Percentiles rank a stretch among this genome's conserved stretches.
Conservation (phyloP, 2,797 vertebrate genomes). For the Thamnophis elegans region DNA sequence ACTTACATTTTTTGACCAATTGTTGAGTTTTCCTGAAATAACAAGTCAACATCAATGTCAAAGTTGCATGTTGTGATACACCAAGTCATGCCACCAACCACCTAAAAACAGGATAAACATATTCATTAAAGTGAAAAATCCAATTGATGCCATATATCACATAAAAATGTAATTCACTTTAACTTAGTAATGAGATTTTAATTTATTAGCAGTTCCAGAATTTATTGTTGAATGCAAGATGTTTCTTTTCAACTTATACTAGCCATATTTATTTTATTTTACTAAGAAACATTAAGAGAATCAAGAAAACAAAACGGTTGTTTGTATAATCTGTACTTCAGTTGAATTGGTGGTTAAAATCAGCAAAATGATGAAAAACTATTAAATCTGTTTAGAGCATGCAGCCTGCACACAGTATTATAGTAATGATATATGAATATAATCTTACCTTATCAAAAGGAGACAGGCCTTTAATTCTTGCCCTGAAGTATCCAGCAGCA, state of each 20-base stretch:
- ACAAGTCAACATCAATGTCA: constrained; percentile 93
- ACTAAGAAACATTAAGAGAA: neutral
- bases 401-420: neutral
- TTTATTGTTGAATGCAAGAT: neutral
- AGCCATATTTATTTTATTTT: neutral
- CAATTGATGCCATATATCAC: neutral
- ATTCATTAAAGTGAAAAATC: neutral
- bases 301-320: neutral
- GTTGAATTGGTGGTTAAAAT: neutral
- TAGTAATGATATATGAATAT: neutral
- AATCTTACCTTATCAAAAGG: constrained; percentile 92
- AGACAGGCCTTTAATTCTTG: constrained; percentile 93
- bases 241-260: neutral
- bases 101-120: constrained; percentile 71
- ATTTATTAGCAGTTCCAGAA: neutral
- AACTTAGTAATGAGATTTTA: neutral
- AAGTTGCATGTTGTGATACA: constrained; percentile 97
- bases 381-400: neutral
- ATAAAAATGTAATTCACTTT: neutral
- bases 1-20: constrained; percentile 98
- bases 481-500: constrained; percentile 95
- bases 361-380: neutral
- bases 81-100: constrained; percentile 98
- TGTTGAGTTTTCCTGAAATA: constrained; percentile 98
- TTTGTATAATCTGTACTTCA: neutral